Evolutionary conservation across 53 echinoderm and acorn worm genomes (phyloP), one percentile per base, ranked within the genome.

Genomic region (Glandiceps talaboti): DNA sequence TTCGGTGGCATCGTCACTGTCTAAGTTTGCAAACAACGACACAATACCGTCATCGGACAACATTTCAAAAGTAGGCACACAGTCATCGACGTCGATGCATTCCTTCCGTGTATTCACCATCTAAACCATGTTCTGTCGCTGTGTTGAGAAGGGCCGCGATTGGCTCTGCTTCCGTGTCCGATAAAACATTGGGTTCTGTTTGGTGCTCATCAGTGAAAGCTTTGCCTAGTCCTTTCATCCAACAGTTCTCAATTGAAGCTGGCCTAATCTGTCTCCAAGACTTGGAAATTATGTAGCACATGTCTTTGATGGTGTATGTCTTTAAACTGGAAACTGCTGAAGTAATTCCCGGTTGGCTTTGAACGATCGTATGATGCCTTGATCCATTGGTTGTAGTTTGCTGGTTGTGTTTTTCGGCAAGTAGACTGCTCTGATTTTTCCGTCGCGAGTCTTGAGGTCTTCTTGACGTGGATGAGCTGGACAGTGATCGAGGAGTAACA

Each of bases 401-500:
- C 72, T 33, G 1, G 80, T 83, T 0, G 76, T 83, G 20, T 64
- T 29, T 14, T 79, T 64, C 27, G 80, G 82, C 14, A 82, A 29
- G 73, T 83, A 81, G 10, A 33, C 64, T 1, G 33, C 74, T 76
- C 64, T 28, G 20, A 85, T 81, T 32, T 77, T 73, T 29, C 82
- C 82, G 74, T 78, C 78, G 28, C 32, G 64, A 0, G 74, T 76
- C 29, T 28, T 74, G 27, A 86, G 72, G 26, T 32, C 28, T n/a
- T 82, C 79, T 30, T 72, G n/a, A 0, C 28, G n/a, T n/a, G 82
- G 82, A 74, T 86, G 86, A 1, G 79, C 30, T 12, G 86, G 82
- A 1, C 77, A 45, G n/a, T 86, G 81, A 33, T 86, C 82, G 0
- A 86, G 32, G n/a, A 86, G 79, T 1, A 86, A 74, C 28, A 86